These are phyloP conservation scores for Istiophorus platypterus DNA, from an alignment of 2,113 vertebrate genomes.

Conservation along the genomic window DNA sequence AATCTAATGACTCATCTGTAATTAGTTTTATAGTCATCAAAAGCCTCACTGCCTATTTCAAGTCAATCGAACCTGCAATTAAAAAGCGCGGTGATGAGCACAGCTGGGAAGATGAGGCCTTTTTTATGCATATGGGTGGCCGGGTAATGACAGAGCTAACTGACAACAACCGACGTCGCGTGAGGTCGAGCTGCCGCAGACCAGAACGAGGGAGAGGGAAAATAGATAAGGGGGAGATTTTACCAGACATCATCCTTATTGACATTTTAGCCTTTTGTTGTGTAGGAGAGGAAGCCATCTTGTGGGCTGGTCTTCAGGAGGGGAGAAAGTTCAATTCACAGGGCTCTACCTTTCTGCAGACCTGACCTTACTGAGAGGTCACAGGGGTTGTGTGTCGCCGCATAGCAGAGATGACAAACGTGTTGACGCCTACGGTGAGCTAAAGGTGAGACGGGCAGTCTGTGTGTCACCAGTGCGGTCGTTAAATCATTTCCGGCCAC, in stretches of 20 bases:
- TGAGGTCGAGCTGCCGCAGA: conserved; percentile 73
- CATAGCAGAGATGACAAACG: conserved; percentile 31
- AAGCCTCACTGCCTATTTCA: conserved; percentile 68
- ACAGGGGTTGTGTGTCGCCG: conserved; percentile 34
- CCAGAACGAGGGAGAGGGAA: conserved; percentile 65
- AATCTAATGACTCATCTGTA: conserved; percentile 77
- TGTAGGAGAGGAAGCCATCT: conserved; percentile 58
- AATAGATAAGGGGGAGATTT: conserved; percentile 35
- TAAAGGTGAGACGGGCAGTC: conserved; percentile 65
- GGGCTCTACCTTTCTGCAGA: conserved; percentile 51
- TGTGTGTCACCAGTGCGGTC: conserved; percentile 26
- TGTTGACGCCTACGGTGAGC: conserved; percentile 30
- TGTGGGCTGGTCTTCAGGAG: conserved; percentile 32
- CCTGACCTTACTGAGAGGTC: conserved; percentile 56
- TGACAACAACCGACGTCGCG: conserved; percentile 56
- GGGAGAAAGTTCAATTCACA: conserved; percentile 43
- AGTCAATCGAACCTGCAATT: conserved; percentile 76
- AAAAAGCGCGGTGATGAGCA: conserved; percentile 75
- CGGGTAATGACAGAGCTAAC: conserved; percentile 82
- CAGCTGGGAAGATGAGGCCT: conserved; percentile 65
- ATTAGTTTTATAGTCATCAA: conserved; percentile 74
- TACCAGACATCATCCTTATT: conserved; percentile 29
- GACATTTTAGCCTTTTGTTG: conserved; percentile 66
- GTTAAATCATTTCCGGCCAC: conserved; percentile 44
- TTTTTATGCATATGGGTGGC: conserved; percentile 59